A percentile compares a stretch with the other conserved stretches of the same genome.
These are phyloP conservation scores for Sinohyriopsis cumingii DNA, from an alignment of 2,888 invertebrate genomes.

Conservation along the genomic window DNA sequence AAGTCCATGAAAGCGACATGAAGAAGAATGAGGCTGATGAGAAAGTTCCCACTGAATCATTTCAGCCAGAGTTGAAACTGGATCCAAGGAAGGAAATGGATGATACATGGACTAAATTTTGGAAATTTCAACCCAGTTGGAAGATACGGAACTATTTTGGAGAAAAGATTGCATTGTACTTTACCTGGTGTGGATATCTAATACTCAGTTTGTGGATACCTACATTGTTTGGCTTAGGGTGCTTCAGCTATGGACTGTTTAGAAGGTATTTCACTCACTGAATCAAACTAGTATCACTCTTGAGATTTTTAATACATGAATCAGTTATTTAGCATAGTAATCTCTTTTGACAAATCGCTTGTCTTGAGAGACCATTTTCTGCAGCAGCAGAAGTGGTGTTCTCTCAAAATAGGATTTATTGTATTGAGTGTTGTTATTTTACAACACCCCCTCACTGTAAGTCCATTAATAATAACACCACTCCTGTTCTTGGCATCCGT, in stretches of 20 bases:
- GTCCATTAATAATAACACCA: too few species aligned
- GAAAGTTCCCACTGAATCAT: conserved; percentile 11
- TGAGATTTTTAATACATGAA: neutral
- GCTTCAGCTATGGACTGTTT: conserved; percentile 71
- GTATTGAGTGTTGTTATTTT: too few species aligned
- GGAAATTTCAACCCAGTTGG: conserved; percentile 71
- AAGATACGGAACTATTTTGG: conserved; percentile 73
- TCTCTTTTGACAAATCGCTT: too few species aligned
- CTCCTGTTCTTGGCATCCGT: too few species aligned
- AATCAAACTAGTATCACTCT: neutral
- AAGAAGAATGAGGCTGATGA: conserved; percentile 2
- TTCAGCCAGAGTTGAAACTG: conserved; percentile 11
- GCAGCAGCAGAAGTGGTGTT: too few species aligned
- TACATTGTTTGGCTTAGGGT: conserved; percentile 69
- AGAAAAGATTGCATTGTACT: conserved; percentile 73
- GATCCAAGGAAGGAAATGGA: conserved; percentile 58
- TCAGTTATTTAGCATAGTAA: too few species aligned
- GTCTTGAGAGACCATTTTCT: too few species aligned
- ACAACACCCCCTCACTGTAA: too few species aligned
- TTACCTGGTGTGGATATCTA: conserved; percentile 73
- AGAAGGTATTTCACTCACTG: conserved; percentile 58
- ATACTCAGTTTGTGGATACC: conserved; percentile 72
- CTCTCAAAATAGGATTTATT: too few species aligned
- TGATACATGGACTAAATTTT: conserved; percentile 61
- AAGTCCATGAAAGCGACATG: conserved; percentile 27